A percentile compares a stretch with the other conserved stretches of the same genome.
These are phyloP conservation scores for Panurus biarmicus DNA, from an alignment of 2,113 vertebrate species.

Conservation along the genomic window DNA sequence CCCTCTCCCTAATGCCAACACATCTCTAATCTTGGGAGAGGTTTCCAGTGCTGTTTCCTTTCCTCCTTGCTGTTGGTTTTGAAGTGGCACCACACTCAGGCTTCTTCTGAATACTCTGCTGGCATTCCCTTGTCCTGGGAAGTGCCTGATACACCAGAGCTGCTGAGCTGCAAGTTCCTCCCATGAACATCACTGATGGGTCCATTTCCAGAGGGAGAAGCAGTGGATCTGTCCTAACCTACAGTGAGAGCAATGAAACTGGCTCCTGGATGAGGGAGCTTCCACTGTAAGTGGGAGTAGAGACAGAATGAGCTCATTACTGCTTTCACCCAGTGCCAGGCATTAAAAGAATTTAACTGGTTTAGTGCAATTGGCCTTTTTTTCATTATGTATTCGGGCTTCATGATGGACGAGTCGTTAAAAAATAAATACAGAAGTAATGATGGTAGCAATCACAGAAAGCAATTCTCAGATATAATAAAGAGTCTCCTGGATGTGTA, in stretches of 20 bases:
- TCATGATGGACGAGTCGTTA: constrained; percentile 25
- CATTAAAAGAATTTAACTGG: constrained; percentile 30
- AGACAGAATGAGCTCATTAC: constrained; percentile 21
- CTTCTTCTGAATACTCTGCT: background rate
- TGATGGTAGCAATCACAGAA: constrained; percentile 49
- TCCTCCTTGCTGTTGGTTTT: background rate
- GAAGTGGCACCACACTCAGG: background rate
- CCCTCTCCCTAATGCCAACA: background rate
- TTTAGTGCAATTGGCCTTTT: constrained; percentile 12
- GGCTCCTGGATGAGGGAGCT: background rate
- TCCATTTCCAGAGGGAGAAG: constrained; percentile 3
- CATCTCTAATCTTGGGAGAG: background rate
- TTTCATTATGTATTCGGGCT: background rate
- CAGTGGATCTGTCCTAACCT: background rate
- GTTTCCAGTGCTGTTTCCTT: background rate
- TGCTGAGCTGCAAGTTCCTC: background rate
- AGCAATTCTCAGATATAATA: constrained; percentile 52
- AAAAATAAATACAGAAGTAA: constrained; percentile 44
- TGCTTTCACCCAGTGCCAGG: background rate
- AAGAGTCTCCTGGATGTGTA: constrained; percentile 24
- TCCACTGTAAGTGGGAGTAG: background rate
- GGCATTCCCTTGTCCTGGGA: background rate
- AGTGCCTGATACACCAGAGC: background rate
- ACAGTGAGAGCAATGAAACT: background rate
- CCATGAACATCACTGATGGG: background rate